Percentiles rank a stretch among this genome's conserved stretches.
phyloP scores from a whole-genome alignment of 2,113 vertebrate species.

The Tichodroma muraria region DNA sequence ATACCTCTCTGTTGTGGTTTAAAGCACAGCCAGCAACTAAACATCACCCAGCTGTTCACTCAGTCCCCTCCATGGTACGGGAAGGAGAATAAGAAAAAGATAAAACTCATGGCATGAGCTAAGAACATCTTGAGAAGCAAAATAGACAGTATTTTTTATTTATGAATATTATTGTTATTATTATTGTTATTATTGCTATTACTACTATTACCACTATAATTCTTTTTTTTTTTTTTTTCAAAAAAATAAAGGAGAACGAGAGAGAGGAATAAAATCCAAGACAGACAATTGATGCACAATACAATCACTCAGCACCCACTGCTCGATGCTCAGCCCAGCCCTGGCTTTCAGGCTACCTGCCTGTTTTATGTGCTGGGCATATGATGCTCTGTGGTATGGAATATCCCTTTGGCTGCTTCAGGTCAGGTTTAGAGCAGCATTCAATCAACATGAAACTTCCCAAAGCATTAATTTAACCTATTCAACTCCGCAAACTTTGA shows the following conservation, averaged over 20 bases:
- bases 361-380: background rate
- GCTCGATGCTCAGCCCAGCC: background rate
- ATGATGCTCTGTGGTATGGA: background rate
- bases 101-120: background rate
- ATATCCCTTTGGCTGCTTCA: background rate
- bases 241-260: too few relatives aligned
- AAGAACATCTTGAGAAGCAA: background rate
- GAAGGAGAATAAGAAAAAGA: background rate
- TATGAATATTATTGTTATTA: background rate
- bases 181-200: too few relatives aligned
- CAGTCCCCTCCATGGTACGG: too few relatives aligned
- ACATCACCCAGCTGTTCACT: background rate
- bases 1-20: background rate
- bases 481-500: background rate
- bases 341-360: background rate
- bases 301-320: fast-evolving
- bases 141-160: background rate
- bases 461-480: background rate
- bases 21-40: background rate
- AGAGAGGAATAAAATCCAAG: background rate
- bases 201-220: too few relatives aligned
- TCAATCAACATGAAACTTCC: background rate
- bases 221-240: background rate
- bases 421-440: background rate
- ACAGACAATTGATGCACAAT: background rate